A percentile compares a stretch with the other conserved stretches of the same genome.
Evolutionary conservation across 2,888 invertebrate species (phyloP).

Genomic region (Megaustenia siamemsis): DNA sequence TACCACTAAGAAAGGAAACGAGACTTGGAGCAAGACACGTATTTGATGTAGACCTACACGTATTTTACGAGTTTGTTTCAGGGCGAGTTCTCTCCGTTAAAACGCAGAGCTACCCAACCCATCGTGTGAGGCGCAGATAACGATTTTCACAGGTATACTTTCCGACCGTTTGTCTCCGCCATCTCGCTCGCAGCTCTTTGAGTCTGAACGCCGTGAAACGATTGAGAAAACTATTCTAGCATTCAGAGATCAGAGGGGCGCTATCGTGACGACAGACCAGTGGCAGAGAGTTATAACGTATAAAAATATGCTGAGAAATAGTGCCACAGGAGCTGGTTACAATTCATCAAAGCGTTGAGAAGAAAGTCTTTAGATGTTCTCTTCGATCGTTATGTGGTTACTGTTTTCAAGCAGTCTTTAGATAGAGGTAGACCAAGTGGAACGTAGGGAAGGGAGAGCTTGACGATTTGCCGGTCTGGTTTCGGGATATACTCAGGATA

Average conservation of each 20-base stretch:
- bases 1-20: not conserved
- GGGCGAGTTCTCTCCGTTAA: not conserved
- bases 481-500: not conserved
- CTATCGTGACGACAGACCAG: constrained; percentile 1
- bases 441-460: not conserved
- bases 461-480: not conserved
- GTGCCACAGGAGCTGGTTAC: not conserved
- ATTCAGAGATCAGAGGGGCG: constrained; percentile 26
- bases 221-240: constrained; percentile 13
- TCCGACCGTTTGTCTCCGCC: not conserved
- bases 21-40: not conserved
- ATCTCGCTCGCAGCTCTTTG: constrained; percentile 19
- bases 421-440: no score
- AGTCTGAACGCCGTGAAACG: constrained; percentile 35
- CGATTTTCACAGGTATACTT: constrained; percentile 15
- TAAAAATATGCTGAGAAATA: not conserved
- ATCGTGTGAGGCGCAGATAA: constrained; percentile 8
- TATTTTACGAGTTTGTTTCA: not conserved
- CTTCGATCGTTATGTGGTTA: constrained; percentile 12
- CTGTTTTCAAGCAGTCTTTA: constrained; percentile 17
- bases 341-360: constrained; percentile 35
- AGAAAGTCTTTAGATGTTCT: constrained; percentile 12
- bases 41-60: not conserved
- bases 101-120: not conserved
- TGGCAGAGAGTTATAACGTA: not conserved